These are phyloP conservation scores for Lemur catta DNA, from an alignment of 2,797 vertebrate genomes.

Conservation along the genomic window DNA sequence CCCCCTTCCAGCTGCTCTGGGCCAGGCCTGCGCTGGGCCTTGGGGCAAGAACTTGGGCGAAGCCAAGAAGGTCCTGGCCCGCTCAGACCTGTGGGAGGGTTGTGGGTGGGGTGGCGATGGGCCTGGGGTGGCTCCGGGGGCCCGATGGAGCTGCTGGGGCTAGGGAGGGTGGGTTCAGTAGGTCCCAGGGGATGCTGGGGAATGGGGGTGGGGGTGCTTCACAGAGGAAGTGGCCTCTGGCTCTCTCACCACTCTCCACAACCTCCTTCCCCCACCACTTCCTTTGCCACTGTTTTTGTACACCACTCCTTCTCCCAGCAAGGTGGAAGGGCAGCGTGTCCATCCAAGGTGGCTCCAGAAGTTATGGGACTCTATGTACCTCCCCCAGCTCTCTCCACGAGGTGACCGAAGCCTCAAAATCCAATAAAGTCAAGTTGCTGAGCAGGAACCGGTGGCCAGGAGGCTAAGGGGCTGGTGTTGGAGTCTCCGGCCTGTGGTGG, in stretches of 20 bases:
- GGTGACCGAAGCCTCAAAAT: background rate
- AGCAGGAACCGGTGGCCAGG: background rate
- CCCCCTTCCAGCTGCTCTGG: background rate
- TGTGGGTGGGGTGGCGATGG: fast-evolving
- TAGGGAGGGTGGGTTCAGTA: background rate
- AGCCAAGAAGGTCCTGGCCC: background rate
- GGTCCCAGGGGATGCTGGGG: background rate
- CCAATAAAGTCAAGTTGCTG: background rate
- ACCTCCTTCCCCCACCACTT: background rate
- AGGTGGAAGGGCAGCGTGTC: background rate
- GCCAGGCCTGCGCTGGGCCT: background rate
- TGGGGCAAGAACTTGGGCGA: background rate
- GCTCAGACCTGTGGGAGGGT: no score
- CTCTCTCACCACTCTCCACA: background rate
- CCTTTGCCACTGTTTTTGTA: background rate
- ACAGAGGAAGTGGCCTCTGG: no score
- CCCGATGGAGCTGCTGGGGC: background rate
- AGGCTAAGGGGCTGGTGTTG: background rate
- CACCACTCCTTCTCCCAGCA: background rate
- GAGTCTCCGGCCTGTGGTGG: background rate
- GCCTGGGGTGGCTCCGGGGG: background rate
- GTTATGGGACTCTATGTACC: background rate
- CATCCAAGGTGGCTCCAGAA: background rate
- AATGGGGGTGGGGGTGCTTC: background rate
- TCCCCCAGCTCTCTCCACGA: background rate